Evolutionary conservation across 2,888 invertebrate species (phyloP).

Genomic region (Drepanosiphum platanoidis): DNA sequence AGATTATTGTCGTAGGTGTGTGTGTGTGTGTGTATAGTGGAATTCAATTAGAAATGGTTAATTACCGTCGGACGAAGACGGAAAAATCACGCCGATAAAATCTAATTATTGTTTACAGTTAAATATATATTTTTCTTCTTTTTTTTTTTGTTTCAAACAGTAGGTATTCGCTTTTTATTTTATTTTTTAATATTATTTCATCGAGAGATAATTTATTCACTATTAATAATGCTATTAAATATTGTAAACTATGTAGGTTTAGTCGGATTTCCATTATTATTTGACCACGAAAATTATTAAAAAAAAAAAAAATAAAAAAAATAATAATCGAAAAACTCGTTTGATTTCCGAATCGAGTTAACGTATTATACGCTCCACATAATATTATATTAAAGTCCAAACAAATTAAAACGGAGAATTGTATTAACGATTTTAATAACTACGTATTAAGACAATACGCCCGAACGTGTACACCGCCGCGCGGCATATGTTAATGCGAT

Average conservation of each 20-base stretch:
- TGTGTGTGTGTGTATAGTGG: not conserved
- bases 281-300: conserved; percentile 7
- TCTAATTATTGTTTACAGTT: not conserved
- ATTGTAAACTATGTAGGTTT: not conserved
- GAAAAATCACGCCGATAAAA: not conserved
- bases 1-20: no score
- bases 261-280: not conserved
- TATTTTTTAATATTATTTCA: not conserved
- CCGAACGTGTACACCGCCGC: not conserved
- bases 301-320: no score
- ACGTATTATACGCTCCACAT: not conserved
- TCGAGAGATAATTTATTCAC: not conserved
- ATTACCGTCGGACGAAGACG: not conserved
- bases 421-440: conserved; percentile 44
- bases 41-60: not conserved
- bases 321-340: conserved; percentile 21
- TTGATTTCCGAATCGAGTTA: not conserved
- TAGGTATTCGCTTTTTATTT: not conserved
- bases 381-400: conserved; percentile 6
- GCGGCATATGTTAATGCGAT: no score
- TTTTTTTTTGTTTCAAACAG: no score
- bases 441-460: not conserved
- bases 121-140: no score
- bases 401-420: conserved; percentile 25
- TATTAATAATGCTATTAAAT: no score